These are phyloP conservation scores for Arenaria interpres DNA, from an alignment of 2,113 vertebrate genomes.

Conservation along the genomic window DNA sequence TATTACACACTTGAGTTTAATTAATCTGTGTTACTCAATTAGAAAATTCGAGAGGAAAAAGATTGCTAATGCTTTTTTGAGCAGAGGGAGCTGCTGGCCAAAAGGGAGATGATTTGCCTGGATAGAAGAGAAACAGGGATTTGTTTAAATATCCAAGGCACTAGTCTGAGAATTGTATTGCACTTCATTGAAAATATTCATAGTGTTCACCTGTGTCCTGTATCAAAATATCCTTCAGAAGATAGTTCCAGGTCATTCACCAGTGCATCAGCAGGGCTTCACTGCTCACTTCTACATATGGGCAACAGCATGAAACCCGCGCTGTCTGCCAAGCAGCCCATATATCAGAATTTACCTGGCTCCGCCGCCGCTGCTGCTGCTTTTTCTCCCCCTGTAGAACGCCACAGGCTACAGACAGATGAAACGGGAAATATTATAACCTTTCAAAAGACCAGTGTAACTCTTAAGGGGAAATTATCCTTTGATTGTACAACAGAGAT, in stretches of 20 bases:
- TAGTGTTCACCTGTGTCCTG: background rate
- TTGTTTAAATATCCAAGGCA: background rate
- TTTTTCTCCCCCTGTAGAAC: constrained; percentile 13
- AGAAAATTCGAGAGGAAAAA: background rate
- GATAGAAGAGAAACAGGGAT: background rate
- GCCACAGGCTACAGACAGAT: constrained; percentile 55
- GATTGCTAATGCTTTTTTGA: background rate
- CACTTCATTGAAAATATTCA: background rate
- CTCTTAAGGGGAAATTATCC: constrained; percentile 17
- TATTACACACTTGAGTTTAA: background rate
- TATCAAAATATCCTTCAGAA: constrained; percentile 11
- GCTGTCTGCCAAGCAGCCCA: background rate
- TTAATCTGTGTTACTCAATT: background rate
- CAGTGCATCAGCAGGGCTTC: background rate
- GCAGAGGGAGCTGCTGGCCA: background rate
- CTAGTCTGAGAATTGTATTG: background rate
- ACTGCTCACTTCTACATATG: background rate
- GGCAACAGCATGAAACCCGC: background rate
- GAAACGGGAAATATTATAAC: constrained; percentile 35
- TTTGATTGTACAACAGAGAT: constrained; percentile 26
- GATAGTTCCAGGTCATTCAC: constrained; percentile 29
- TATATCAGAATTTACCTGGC: constrained; percentile 16
- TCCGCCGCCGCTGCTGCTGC: background rate
- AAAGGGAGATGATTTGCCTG: background rate
- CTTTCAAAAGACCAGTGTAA: constrained; percentile 28